Base-by-base conservation (phyloP, 2,888 invertebrate genomes). In the Plebejus argus region DNA sequence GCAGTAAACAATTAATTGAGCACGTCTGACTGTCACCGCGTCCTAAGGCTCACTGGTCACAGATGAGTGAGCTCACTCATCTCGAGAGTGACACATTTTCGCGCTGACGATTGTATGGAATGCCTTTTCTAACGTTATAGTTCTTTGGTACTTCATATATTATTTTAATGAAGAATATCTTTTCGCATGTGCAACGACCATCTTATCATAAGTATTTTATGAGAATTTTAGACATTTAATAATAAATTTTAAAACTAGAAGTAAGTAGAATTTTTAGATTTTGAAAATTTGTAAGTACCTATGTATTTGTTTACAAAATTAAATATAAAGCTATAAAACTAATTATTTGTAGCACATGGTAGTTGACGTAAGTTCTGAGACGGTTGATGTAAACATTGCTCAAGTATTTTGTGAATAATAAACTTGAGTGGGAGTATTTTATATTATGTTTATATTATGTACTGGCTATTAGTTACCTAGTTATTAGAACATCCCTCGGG, bases 291-390 rank as follows among this genome's bases (percentile, higher is more conserved):
- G 18, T 53, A n/a, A n/a, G n/a, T 39, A 39, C 6, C 1, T 1
- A 18, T n/a, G 18, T 18, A 71, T 39, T 39, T 10, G 6, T 45
- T 15, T 35, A 39, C 10, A 5, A 72, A 23, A 23, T 72, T 72
- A 72, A 20, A 72, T 23, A 28, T 72, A 49, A n/a, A n/a, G 0
- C 7, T 72, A 53, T 53, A 10, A 71, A 71, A 71, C 39, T 28
- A 72, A 45, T 71, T 45, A 70, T 18, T 70, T 1, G 6, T 70
- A 70, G 20, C 71, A 45, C 45, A 71, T 35, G 71, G 20, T 18
- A 70, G 39, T 71, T 39, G 71, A 71, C 39, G n/a, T 39, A 71
- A n/a, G 71, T n/a, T 6, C 70, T 8, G 70, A 70, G 20, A 18
- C 35, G 35, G 35, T 33, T 70, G 12, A 35, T 39, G 20, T 71